Conservation (phyloP, 2,797 vertebrate species). For the Mastacembelus armatus region DNA sequence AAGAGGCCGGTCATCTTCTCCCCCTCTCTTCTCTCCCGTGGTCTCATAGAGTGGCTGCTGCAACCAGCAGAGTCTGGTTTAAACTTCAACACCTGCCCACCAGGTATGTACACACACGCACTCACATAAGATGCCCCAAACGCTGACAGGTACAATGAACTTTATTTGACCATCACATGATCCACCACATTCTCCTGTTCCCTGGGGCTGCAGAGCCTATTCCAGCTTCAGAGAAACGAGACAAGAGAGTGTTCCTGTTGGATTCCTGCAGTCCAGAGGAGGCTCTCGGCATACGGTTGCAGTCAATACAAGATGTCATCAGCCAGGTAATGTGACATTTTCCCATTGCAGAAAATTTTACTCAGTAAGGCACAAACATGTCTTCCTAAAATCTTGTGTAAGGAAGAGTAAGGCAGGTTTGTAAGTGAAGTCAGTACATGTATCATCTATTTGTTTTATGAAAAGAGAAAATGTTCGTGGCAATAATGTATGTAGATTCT, state of each 20-base stretch:
- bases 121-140: neutral
- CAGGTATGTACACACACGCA: conserved; percentile 67
- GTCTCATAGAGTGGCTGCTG: conserved; percentile 91
- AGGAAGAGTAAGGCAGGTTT: neutral
- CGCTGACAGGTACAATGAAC: neutral
- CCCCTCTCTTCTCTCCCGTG: conserved; percentile 87
- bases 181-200: neutral
- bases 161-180: neutral
- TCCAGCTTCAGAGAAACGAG: conserved; percentile 63
- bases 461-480: neutral
- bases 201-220: conserved; percentile 78
- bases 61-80: conserved; percentile 82
- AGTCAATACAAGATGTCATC: conserved; percentile 83
- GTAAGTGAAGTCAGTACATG: neutral
- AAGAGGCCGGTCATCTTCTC: conserved; percentile 90
- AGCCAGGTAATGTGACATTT: conserved; percentile 78
- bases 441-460: neutral
- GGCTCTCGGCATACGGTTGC: conserved; percentile 77
- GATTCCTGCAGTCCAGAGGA: conserved; percentile 70
- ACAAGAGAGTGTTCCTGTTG: conserved; percentile 78
- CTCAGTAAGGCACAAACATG: neutral
- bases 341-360: too few relatives aligned
- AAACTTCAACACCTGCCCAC: conserved; percentile 82
- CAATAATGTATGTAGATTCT: neutral
- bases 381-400: too few relatives aligned